Evolutionary conservation across 2,113 vertebrate genomes (phyloP).

Genomic region (Erpornis zantholeuca): DNA sequence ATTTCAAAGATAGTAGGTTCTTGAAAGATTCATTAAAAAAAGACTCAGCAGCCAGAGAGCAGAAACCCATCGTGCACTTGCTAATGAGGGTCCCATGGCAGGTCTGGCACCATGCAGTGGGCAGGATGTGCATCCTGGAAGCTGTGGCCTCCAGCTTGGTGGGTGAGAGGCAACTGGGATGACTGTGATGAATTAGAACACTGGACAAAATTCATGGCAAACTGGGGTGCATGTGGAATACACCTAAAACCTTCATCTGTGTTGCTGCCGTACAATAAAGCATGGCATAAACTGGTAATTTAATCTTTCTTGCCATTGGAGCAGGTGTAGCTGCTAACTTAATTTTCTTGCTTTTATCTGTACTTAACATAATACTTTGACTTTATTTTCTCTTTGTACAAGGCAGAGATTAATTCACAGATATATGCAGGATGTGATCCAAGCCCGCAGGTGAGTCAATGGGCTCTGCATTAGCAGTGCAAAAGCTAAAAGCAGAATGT

Average conservation of each 20-base stretch:
- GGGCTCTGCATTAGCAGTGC: background rate
- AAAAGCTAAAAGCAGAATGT: background rate
- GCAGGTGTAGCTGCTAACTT: background rate
- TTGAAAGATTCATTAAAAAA: background rate
- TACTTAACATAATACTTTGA: background rate
- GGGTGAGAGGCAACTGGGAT: background rate
- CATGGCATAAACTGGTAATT: background rate
- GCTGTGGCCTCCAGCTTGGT: background rate
- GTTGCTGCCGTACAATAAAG: background rate
- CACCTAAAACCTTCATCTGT: background rate
- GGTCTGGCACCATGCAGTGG: accelerated
- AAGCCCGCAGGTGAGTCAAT: background rate
- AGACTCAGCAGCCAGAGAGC: background rate
- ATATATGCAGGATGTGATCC: background rate
- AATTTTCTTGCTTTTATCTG: background rate
- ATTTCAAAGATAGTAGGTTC: background rate
- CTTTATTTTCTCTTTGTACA: background rate
- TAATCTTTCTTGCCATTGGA: background rate
- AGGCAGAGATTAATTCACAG: background rate
- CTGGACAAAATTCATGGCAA: background rate
- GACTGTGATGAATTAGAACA: background rate
- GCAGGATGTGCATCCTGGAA: background rate
- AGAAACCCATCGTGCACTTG: background rate
- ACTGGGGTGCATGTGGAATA: background rate
- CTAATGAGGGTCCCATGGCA: background rate